Evolutionary conservation across 2,888 invertebrate species (phyloP).

Genomic region (Alloplasta piceator): DNA sequence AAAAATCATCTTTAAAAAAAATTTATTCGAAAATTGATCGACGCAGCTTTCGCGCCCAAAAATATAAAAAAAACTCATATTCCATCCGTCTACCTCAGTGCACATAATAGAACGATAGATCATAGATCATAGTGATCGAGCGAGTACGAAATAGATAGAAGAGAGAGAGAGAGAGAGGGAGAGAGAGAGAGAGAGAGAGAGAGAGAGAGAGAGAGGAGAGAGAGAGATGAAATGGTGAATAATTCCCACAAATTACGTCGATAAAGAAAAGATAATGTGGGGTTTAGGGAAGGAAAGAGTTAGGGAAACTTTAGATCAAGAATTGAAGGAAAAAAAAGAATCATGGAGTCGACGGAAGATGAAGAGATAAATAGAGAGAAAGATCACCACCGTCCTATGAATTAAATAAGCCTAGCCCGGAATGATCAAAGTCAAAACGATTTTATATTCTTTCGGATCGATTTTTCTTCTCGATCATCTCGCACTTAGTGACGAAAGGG

Average conservation of each 20-base stretch:
- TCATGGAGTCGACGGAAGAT: conserved; percentile 20
- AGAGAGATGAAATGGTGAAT: conserved; percentile 37
- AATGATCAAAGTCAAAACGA: conserved; percentile 54
- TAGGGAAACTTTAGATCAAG: conserved; percentile 33
- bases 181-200: conserved; percentile 23
- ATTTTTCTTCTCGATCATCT: conserved; percentile 33
- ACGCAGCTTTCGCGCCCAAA: conserved; percentile 59
- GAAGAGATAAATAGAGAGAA: conserved; percentile 6
- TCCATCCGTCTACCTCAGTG: conserved; percentile 82
- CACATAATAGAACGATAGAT: conserved; percentile 78
- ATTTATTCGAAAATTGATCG: no score
- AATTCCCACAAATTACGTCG: conserved; percentile 31
- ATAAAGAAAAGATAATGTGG: conserved; percentile 24
- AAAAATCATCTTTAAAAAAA: no score
- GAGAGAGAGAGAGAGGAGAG: background rate
- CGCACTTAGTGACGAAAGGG: conserved; percentile 55
- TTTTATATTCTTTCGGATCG: conserved; percentile 46
- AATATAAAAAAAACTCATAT: conserved; percentile 69
- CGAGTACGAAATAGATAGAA: no score
- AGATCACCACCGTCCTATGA: conserved; percentile 58
- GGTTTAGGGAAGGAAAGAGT: conserved; percentile 22
- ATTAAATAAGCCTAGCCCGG: conserved; percentile 44
- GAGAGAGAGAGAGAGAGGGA: conserved; percentile 32
- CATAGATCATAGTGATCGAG: conserved; percentile 70
- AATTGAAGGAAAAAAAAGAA: conserved; percentile 21